Base-by-base conservation (phyloP, 2,888 invertebrate genomes). In the Diarsia mendica region DNA sequence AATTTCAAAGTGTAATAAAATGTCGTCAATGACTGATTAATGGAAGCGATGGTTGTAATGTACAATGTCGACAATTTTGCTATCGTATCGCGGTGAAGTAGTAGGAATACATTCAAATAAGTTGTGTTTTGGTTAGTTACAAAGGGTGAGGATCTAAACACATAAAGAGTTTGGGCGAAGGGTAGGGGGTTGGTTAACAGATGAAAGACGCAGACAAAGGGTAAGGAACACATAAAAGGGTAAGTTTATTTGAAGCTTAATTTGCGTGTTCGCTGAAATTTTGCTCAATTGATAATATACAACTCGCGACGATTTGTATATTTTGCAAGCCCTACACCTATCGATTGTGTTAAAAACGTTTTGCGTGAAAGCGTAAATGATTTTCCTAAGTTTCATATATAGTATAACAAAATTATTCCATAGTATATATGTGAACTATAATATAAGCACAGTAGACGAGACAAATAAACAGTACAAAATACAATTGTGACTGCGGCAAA, bases 141-240 rank as follows among this genome's bases (percentile, higher is more conserved):
- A 94, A 80, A 92, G 94, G 96, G 94, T 94, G 91, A 95, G 96
- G 96, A 96, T 96, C 95, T 96, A 95, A 95, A 96, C 96, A 96
- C 96, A 96, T 96, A 96, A 93, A 96, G 96, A 96, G 95, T 94
- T 94, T 88, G 96, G 96, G 96, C 93, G 94, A 93, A 93, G 95
- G 96, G 95, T 93, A 94, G 94, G 95, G 96, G 95, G 94, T 94
- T 95, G 96, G 96, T 96, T 97, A 96, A 97, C 97, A 97, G 97
- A 97, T 98, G 98, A 97, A 96, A 97, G 98, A 98, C 98, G 98
- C 97, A 98, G 98, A 98, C 98, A 98, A 97, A 97, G 97, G 97
- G 97, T 97, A 96, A 95, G 96, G 96, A 96, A 94, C 95, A 97
- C 97, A 96, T 96, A 96, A 97, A 96, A 95, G 97, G 96, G 96